Base-by-base conservation (phyloP, 2,888 invertebrate species). In the Ormia ochracea region DNA sequence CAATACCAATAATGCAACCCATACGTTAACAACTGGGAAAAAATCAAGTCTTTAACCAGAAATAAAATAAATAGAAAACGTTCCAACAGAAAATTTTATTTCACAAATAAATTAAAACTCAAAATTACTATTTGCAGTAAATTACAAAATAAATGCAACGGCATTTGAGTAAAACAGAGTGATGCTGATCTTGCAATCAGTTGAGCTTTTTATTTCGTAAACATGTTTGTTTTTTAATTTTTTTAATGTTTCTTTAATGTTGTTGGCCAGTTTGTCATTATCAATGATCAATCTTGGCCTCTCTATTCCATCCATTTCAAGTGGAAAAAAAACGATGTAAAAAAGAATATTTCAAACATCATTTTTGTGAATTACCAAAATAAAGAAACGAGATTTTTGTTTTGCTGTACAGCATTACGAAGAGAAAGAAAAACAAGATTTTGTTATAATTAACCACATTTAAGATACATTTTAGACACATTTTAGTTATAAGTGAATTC, bases 121-220 rank as follows among this genome's bases (percentile, higher is more conserved):
- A 65, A 45, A 65, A 45, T 65, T 14, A 17, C 58, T 50, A 41
- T 58, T 50, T 31, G 31, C 31, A 48, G 54, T 17, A 23, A 54
- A 52, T 17, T 63, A 43, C 23, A 17, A 43, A 45, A 58, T 38
- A 26, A 10, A n/a, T n/a, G 7, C 26, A 19, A 4, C 19, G 1
- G 14, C 4, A 52, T 5, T 21, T 21, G 21, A 17, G 31, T 43
- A 33, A 41, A 17, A 21, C 12, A 65, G 45, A 45, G 9, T 14
- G 14, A 59, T 21, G 48, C 50, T 65, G 58, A 50, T 74, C 66
- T 74, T 58, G 74, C 66, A 74, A 74, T 21, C 69, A 36, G 45
- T 45, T 59, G 36, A 17, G n/a, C 36, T 48, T 43, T 23, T 23
- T 38, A 31, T 5, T 21, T 66, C 50, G 48, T 58, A 59, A 75